Evolutionary conservation across 2,888 invertebrate species (phyloP), one percentile per base, ranked within the genome.

Genomic region (Zygothrica quintamaculata): DNA sequence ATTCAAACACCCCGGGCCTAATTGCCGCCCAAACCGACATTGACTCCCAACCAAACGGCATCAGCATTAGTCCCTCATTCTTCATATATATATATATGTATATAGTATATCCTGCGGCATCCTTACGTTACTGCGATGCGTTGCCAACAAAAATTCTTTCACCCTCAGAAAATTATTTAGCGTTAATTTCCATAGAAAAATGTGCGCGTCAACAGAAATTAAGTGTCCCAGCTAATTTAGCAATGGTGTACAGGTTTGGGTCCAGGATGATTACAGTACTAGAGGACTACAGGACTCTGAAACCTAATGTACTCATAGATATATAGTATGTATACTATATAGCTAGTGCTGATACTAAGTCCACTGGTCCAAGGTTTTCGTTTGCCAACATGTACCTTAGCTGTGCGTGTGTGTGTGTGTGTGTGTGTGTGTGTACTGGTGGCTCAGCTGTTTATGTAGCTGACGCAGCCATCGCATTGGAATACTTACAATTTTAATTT

Each of bases 161-260:
- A 3, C 66, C 77, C 66, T 84, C n/a, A n/a, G 74, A 80, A 77
- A 86, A 80, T 80, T 86, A 86, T 80, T 80, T 80, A 84, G 84
- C 86, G 80, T 84, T 80, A 86, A 80, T 80, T 86, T 80, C 86
- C 84, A 80, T 86, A 80, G 80, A 85, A 85, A 80, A 80, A 86
- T 80, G 86, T 86, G 84, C 84, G 86, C 80, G 80, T 80, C 80
- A 80, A 80, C 80, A 80, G 86, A 80, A 80, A 80, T 80, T 86
- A 80, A 80, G 84, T 86, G 80, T 80, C 86, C 84, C 80, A 80
- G 86, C 86, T 86, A 80, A 80, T 86, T 80, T 80, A 80, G 84
- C 79, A 67, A 55, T 62, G 74, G 74, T 44, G 56, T 61, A 67
- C 82, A 72, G 65, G 53, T 53, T 42, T 48, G 31, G 64, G 58